Conservation (phyloP, 2,888 invertebrate genomes). For the Hipparchia semele region DNA sequence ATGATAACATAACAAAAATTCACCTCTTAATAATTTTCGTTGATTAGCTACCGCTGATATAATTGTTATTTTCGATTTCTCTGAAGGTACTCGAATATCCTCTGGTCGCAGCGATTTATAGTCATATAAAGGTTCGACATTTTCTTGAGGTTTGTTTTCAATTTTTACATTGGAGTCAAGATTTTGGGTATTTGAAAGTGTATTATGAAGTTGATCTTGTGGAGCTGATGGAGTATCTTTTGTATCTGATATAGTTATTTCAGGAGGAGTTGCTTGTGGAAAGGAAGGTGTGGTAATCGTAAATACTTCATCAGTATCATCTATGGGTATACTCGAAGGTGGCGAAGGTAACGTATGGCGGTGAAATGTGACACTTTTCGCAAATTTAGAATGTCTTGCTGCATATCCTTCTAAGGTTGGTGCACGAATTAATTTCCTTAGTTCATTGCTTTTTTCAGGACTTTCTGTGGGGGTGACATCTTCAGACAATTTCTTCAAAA, state of each 20-base stretch:
- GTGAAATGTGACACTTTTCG: conserved; percentile 95
- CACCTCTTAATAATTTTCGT: conserved; percentile 83
- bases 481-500: conserved; percentile 91
- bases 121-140: conserved; percentile 62
- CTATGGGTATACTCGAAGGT: conserved; percentile 80
- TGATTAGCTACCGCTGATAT: conserved; percentile 84
- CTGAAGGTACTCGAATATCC: conserved; percentile 80
- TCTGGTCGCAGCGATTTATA: conserved; percentile 74
- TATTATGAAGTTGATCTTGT: conserved; percentile 52
- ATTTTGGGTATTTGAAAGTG: conserved; percentile 46
- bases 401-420: conserved; percentile 95
- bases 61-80: conserved; percentile 81
- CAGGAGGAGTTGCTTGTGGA: conserved; percentile 42
- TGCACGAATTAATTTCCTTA: conserved; percentile 88
- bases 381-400: conserved; percentile 92
- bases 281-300: conserved; percentile 53
- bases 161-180: conserved; percentile 57
- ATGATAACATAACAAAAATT: conserved; percentile 14
- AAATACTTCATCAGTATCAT: conserved; percentile 63
- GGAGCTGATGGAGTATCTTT: conserved; percentile 45
- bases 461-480: conserved; percentile 80
- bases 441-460: conserved; percentile 81
- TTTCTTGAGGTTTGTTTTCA: conserved; percentile 61
- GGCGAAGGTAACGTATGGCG: conserved; percentile 92
- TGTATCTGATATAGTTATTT: conserved; percentile 47